phyloP scores from a whole-genome alignment of 2,888 invertebrate species.

The Serrognathus titanus region DNA sequence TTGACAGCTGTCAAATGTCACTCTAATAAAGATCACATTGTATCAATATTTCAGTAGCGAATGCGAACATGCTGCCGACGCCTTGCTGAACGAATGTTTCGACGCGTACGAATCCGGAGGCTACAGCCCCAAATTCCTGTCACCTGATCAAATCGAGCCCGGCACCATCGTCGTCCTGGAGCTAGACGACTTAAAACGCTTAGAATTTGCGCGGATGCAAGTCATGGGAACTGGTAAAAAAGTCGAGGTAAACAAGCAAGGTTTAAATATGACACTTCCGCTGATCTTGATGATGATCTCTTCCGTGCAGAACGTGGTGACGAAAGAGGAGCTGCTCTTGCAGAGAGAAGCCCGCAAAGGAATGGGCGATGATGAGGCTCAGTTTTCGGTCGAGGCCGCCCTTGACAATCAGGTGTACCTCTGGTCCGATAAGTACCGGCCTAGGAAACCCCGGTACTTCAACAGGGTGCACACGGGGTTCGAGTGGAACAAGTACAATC shows the following conservation, averaged over 20 bases:
- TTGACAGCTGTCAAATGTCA: neutral
- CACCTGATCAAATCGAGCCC: conserved; percentile 62
- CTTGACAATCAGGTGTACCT: conserved; percentile 83
- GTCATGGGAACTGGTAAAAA: conserved; percentile 60
- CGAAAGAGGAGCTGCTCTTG: conserved; percentile 61
- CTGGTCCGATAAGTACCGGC: conserved; percentile 98
- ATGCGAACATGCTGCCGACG: conserved; percentile 51
- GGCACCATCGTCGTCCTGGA: conserved; percentile 75
- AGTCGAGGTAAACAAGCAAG: conserved; percentile 47
- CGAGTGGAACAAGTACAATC: conserved; percentile 99
- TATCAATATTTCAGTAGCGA: conserved; percentile 9
- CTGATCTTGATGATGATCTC: neutral
- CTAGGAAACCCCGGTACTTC: conserved; percentile 96
- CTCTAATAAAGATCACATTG: neutral
- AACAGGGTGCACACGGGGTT: conserved; percentile 96
- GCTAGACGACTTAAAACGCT: conserved; percentile 70
- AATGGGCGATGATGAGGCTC: conserved; percentile 82
- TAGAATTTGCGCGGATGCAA: conserved; percentile 69
- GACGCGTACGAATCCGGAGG: conserved; percentile 73
- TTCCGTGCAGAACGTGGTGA: conserved; percentile 37
- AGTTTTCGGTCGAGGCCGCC: conserved; percentile 86
- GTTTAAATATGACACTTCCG: neutral
- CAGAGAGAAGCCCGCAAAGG: conserved; percentile 79
- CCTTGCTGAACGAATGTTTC: conserved; percentile 56
- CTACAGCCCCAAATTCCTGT: conserved; percentile 77